Evolutionary conservation across 2,888 invertebrate species (phyloP).

Genomic region (Pheosia tremula): DNA sequence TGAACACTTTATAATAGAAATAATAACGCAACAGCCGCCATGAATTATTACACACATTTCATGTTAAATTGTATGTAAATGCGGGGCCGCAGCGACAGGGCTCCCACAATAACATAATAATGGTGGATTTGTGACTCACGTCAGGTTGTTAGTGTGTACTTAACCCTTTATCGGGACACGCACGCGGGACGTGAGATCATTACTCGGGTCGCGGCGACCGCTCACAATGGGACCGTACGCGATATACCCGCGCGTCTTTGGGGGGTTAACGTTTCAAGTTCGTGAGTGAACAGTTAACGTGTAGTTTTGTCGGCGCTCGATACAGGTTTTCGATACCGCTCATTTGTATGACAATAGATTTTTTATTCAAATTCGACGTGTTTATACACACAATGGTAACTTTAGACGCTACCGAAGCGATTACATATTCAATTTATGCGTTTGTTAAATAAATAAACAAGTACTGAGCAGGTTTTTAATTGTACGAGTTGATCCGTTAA

Average conservation of each 20-base stretch:
- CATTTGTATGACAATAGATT: constrained; percentile 55
- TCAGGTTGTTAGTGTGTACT: constrained; percentile 83
- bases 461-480: constrained; percentile 29
- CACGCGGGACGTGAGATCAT: constrained; percentile 82
- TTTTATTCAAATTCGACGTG: constrained; percentile 45
- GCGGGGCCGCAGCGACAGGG: constrained; percentile 75
- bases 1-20: constrained; percentile 81
- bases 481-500: constrained; percentile 1
- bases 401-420: constrained; percentile 51
- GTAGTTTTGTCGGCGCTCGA: constrained; percentile 53
- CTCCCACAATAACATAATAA: constrained; percentile 84
- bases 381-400: constrained; percentile 39
- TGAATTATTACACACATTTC: constrained; percentile 83
- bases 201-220: constrained; percentile 69
- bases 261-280: constrained; percentile 46
- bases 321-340: constrained; percentile 52
- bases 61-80: constrained; percentile 84
- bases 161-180: constrained; percentile 84
- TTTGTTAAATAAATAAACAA: constrained; percentile 30
- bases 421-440: constrained; percentile 46
- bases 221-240: constrained; percentile 55
- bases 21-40: constrained; percentile 77
- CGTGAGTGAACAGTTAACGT: constrained; percentile 55
- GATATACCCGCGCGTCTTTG: constrained; percentile 39
- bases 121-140: constrained; percentile 84